These are phyloP conservation scores for Jordanella pulchra DNA, from an alignment of 2,797 vertebrate genomes.

Conservation along the genomic window DNA sequence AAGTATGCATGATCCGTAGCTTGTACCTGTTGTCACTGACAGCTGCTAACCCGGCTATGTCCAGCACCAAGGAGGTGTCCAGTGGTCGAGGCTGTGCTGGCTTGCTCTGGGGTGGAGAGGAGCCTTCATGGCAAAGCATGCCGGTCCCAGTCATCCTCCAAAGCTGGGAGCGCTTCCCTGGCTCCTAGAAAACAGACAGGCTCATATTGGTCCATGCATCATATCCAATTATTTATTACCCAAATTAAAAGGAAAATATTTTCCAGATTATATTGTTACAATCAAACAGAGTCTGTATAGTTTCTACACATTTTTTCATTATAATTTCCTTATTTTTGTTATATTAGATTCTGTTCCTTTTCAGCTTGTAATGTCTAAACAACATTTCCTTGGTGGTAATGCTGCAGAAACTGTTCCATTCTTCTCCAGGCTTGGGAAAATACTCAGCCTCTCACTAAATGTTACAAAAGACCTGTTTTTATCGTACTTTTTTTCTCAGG, in stretches of 20 bases:
- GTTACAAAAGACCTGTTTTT: not conserved
- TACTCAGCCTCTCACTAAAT: too few relatives aligned
- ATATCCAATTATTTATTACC: not conserved
- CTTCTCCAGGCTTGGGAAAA: too few relatives aligned
- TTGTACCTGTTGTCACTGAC: constrained; percentile 93
- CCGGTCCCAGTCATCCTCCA: constrained; percentile 92
- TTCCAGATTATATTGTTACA: not conserved
- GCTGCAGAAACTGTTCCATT: too few relatives aligned
- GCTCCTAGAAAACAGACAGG: constrained; percentile 80
- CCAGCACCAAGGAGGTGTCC: constrained; percentile 89
- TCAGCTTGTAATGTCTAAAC: not conserved
- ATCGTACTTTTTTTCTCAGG: constrained; percentile 92
- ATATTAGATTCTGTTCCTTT: not conserved
- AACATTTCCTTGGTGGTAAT: too few relatives aligned
- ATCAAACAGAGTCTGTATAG: not conserved
- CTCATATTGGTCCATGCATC: not conserved
- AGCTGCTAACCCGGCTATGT: constrained; percentile 93
- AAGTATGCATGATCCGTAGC: too few relatives aligned
- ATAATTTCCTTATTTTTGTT: not conserved
- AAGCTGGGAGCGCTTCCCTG: constrained; percentile 96
- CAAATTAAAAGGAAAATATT: not conserved
- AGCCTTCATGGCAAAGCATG: constrained; percentile 96
- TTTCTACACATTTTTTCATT: not conserved
- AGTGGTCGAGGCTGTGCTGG: constrained; percentile 82
- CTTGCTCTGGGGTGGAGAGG: constrained; percentile 93